These are phyloP conservation scores for Lagorchestes hirsutus DNA, from an alignment of 2,797 vertebrate genomes.

Conservation along the genomic window DNA sequence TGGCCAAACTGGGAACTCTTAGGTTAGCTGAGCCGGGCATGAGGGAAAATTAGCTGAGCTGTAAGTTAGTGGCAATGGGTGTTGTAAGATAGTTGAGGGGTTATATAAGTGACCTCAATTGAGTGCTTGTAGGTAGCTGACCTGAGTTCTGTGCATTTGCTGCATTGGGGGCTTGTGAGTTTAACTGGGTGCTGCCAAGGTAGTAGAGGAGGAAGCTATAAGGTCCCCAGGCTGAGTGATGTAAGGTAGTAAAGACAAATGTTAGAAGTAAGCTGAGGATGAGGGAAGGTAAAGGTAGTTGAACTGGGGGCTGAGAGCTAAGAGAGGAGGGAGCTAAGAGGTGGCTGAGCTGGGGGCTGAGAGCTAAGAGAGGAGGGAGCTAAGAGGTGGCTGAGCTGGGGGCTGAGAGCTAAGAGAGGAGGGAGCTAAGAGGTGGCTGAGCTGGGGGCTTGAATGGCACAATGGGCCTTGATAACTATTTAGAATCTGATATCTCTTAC, in stretches of 20 bases:
- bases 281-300: neutral
- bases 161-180: neutral
- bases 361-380: too few species aligned
- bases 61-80: neutral
- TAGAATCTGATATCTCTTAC: too few species aligned
- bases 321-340: too few species aligned
- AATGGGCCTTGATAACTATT: neutral
- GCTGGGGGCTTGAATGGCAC: neutral
- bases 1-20: neutral
- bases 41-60: neutral
- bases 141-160: neutral
- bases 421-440: neutral
- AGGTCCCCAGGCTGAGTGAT: neutral
- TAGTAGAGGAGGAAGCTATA: neutral
- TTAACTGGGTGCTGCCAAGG: neutral
- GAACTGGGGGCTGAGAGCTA: neutral
- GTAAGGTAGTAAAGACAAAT: neutral
- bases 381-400: too few species aligned
- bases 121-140: neutral
- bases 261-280: neutral
- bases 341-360: too few species aligned
- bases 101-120: neutral
- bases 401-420: too few species aligned
- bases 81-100: neutral
- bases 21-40: neutral